Percentiles rank a stretch among this genome's conserved stretches.
Evolutionary conservation across 1,140 invertebrate species (phyloP).

Genomic region (Trichonephila clavipes): DNA sequence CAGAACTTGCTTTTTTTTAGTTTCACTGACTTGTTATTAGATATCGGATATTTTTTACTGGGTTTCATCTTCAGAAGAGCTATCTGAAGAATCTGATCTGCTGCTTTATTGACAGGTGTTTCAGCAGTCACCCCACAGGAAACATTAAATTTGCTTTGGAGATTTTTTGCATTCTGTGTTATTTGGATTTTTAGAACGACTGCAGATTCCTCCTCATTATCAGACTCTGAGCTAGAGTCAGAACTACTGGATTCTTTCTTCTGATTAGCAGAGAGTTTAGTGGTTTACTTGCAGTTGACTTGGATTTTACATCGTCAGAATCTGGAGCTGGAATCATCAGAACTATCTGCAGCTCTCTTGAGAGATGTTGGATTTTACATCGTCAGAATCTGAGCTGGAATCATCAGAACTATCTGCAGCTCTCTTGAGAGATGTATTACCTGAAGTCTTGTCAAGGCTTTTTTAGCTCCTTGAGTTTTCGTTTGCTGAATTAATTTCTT

Average conservation of each 20-base stretch:
- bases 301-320: not conserved
- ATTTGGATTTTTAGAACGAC: not conserved
- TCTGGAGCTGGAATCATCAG: slow-evolving; percentile 45
- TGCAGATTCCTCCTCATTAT: not conserved
- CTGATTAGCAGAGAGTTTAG: not conserved
- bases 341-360: too few relatives aligned
- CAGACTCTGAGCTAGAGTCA: slow-evolving; percentile 35
- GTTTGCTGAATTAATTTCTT: not conserved
- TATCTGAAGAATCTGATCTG: slow-evolving; percentile 15
- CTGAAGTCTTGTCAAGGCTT: not conserved
- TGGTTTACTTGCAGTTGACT: too few relatives aligned
- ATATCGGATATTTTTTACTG: not conserved
- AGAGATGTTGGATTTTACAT: not conserved
- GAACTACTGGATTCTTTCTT: slow-evolving; percentile 24
- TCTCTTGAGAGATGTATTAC: slow-evolving; percentile 14
- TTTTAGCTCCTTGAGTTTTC: not conserved
- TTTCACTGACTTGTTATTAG: not conserved
- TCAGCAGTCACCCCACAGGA: not conserved
- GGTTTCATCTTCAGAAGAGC: not conserved
- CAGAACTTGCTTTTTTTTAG: not conserved
- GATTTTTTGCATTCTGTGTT: not conserved
- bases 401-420: slow-evolving; percentile 37
- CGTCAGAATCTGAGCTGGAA: slow-evolving; percentile 51
- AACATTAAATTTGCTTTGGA: not conserved
- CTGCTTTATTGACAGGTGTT: not conserved